Percentiles rank a stretch among this genome's conserved stretches.
phyloP scores from a whole-genome alignment of 64 coral and sea anemone genomes.

The Pocillopora verrucosa region DNA sequence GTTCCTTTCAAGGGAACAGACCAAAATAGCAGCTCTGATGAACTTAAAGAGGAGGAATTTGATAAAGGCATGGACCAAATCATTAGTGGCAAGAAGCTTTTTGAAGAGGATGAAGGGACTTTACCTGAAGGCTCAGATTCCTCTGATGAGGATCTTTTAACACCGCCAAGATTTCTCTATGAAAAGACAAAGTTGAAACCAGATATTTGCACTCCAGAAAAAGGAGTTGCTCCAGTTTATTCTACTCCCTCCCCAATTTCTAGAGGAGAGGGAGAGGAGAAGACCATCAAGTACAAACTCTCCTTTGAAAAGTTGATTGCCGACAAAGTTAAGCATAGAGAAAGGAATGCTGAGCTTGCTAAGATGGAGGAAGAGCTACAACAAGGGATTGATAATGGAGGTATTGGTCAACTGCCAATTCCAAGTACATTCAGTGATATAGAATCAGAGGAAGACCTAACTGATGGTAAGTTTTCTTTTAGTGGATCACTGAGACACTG shows the following conservation, averaged over 20 bases:
- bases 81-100: not conserved
- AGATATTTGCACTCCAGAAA: slow-evolving; percentile 69
- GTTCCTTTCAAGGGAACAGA: too few species aligned
- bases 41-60: not conserved
- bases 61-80: not conserved
- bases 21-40: not conserved
- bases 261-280: slow-evolving; percentile 14
- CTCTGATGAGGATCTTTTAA: slow-evolving; percentile 82
- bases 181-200: slow-evolving; percentile 37
- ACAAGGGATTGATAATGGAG: slow-evolving; percentile 56
- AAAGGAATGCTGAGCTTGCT: slow-evolving; percentile 51
- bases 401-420: slow-evolving; percentile 41
- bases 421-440: slow-evolving; percentile 50
- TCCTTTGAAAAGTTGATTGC: slow-evolving; percentile 69
- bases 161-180: slow-evolving; percentile 65
- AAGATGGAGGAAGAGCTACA: slow-evolving; percentile 74
- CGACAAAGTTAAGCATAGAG: slow-evolving; percentile 54
- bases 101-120: not conserved
- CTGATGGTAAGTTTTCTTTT: not conserved
- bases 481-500: slow-evolving; percentile 5
- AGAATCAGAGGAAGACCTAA: slow-evolving; percentile 44
- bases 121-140: slow-evolving; percentile 23
- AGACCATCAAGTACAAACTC: slow-evolving; percentile 46
- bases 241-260: slow-evolving; percentile 24
- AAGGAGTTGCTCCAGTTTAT: slow-evolving; percentile 38